Base-by-base conservation (phyloP, 2,113 vertebrate genomes). In the Asarcornis scutulata region DNA sequence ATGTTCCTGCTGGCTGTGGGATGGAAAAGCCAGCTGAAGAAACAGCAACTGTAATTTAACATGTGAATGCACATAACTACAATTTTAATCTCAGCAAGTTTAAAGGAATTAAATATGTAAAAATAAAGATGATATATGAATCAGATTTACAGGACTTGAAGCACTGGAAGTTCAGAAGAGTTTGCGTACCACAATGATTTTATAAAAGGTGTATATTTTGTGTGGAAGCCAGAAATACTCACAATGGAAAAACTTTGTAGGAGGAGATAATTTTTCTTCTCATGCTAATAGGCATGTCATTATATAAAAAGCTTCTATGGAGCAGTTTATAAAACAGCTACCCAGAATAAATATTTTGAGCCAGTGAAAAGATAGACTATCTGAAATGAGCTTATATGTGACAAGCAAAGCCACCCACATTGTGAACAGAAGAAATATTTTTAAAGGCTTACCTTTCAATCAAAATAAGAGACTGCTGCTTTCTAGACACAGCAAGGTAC, bases 241-340 rank as follows among this genome's bases (percentile, higher is more conserved):
- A 83, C 26, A 44, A 6, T 40, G 26, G 23, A 62, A 95, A 89
- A 89, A 80, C 5, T 66, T 66, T 0, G 0, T 71, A 69, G 55
- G 16, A 62, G 21, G 11, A 71, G 2, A 58, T 16, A 68, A 38
- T 36, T 71, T 59, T 91, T 71, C 21, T 80, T 69, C 46, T 83
- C 32, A 44, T 60, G 38, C 3, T 77, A 95, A 74, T 27, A 83
- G 72, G 25, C 29, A 58, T 0, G 4, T 3, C 27, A 67, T 77
- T 74, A 66, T 59, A 81, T 38, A 83, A 95, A 93, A 83, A 68
- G 36, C 29, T 93, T 88, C 60, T 36, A 75, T n/a, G 60, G 34
- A 92, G 7, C 22, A 78, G 66, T 88, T 96, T 91, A 68, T 86
- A 42, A 78, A 92, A 44, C 27, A 88, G 5, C 17, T 83, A 69